Percentiles rank a stretch among this genome's conserved stretches.
These are phyloP conservation scores for human DNA, from an alignment of 2,113 vertebrate species.

Conservation along the genomic window DNA sequence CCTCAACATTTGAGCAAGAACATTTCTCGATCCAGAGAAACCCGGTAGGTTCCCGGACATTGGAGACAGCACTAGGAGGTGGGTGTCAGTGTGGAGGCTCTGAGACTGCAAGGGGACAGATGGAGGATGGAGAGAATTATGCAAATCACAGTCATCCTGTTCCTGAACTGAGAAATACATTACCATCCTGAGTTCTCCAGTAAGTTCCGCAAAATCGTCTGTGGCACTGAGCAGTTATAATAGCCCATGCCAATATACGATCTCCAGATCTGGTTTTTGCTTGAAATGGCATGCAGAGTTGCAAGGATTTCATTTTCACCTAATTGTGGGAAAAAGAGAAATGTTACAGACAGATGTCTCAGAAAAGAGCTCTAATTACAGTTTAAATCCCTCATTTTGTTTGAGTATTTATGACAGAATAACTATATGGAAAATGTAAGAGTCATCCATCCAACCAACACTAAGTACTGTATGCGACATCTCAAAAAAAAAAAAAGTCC, in stretches of 20 bases:
- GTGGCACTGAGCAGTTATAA: constrained; percentile 96
- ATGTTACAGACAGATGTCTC: constrained; percentile 26
- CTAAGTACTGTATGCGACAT: not conserved
- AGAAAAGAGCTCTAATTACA: not conserved
- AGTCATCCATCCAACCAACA: not conserved
- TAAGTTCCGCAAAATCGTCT: constrained; percentile 93
- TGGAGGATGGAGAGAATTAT: not conserved
- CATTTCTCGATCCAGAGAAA: not conserved
- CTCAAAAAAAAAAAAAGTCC: not conserved
- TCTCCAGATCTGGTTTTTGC: constrained; percentile 95
- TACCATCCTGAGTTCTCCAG: constrained; percentile 99
- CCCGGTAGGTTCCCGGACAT: not conserved
- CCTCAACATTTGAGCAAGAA: not conserved
- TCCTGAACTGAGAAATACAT: constrained; percentile 73
- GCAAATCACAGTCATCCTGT: not conserved
- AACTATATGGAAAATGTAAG: constrained; percentile 23
- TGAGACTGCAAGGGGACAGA: not conserved
- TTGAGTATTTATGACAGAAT: not conserved
- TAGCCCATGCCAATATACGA: constrained; percentile 99
- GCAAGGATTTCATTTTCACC: constrained; percentile 98
- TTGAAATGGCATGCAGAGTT: constrained; percentile 91
- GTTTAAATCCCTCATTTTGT: not conserved
- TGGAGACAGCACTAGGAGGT: not conserved
- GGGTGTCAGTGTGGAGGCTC: not conserved
- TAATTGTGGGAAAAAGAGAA: constrained; percentile 79